Conservation (phyloP, 2,113 vertebrate species). For the Phylloscopus trochilus region DNA sequence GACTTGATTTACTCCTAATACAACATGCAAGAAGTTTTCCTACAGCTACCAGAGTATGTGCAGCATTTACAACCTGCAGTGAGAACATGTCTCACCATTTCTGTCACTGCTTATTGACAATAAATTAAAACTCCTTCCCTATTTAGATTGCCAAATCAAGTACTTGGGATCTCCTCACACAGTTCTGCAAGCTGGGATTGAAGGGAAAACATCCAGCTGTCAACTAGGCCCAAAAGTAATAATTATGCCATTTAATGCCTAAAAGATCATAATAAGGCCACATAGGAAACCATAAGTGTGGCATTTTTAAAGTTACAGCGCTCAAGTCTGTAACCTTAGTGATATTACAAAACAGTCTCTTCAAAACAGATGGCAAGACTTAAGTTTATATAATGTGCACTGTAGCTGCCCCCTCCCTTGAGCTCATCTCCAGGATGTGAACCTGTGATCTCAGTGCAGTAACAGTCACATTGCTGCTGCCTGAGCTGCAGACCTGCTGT, state of each 20-base stretch:
- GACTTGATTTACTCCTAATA: not conserved
- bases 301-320: not conserved
- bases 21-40: not conserved
- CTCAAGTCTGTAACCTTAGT: not conserved
- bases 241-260: not conserved
- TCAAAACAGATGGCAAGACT: not conserved
- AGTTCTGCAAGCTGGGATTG: not conserved
- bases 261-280: not conserved
- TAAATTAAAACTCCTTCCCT: not conserved
- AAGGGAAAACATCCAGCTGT: not conserved
- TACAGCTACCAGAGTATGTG: not conserved
- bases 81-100: not conserved
- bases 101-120: not conserved
- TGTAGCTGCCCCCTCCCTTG: not conserved
- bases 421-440: not conserved
- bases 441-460: not conserved
- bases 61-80: not conserved
- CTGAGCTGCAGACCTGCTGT: not conserved
- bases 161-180: not conserved
- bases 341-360: not conserved
- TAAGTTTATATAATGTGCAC: not conserved
- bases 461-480: not conserved
- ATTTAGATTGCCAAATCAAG: not conserved
- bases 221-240: not conserved
- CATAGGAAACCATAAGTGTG: not conserved